phyloP scores from a whole-genome alignment of 2,888 invertebrate genomes.

The Tinea pellionella region DNA sequence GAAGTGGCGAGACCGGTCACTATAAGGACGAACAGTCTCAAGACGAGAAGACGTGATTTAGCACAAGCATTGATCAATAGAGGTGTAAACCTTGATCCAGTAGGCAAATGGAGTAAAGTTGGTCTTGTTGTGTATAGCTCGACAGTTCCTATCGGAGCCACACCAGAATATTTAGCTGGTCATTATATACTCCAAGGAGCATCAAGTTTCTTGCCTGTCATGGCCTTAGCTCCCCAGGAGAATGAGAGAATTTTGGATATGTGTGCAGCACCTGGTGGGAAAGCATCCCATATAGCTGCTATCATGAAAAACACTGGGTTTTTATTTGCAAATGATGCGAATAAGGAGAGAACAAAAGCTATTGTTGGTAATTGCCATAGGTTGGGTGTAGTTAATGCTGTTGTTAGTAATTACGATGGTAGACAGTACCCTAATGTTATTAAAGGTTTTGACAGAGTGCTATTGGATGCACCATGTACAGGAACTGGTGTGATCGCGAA shows the following conservation, averaged over 20 bases:
- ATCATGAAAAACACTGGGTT: conserved; percentile 98
- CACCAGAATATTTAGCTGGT: conserved; percentile 98
- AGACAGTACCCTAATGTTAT: conserved; percentile 85
- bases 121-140: conserved; percentile 96
- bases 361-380: conserved; percentile 97
- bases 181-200: conserved; percentile 98
- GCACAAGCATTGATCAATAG: conserved; percentile 95
- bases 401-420: conserved; percentile 92
- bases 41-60: conserved; percentile 90
- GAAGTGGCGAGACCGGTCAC: conserved; percentile 95
- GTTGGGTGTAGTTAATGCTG: conserved; percentile 93
- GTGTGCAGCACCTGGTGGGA: conserved; percentile 98
- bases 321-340: conserved; percentile 95
- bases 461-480: conserved; percentile 98
- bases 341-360: conserved; percentile 89
- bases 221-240: conserved; percentile 97
- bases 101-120: conserved; percentile 99
- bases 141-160: conserved; percentile 96
- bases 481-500: conserved; percentile 98
- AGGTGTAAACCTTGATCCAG: conserved; percentile 97
- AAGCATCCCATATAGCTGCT: conserved; percentile 97
- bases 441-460: conserved; percentile 93
- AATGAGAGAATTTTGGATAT: conserved; percentile 95
- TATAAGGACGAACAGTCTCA: conserved; percentile 94
- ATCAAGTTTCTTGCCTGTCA: conserved; percentile 96